Percentiles rank a stretch among this genome's conserved stretches.
phyloP scores from a whole-genome alignment of 37 sponge, comb jelly and placozoan genomes.

The Cliona cf. orientalis region DNA sequence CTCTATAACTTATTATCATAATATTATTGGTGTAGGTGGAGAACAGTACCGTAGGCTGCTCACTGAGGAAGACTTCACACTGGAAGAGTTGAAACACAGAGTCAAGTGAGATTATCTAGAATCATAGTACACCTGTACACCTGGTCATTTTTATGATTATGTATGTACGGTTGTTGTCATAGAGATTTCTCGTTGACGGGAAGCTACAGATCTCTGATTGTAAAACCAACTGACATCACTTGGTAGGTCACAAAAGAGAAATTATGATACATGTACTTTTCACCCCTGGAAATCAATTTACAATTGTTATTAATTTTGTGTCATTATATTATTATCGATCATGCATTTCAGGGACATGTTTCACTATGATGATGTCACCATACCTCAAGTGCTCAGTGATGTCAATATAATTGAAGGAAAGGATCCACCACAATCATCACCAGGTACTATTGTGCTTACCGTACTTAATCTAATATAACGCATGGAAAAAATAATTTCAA shows the following conservation, averaged over 20 bases:
- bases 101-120: no score
- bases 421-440: conserved; percentile 7
- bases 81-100: conserved; percentile 51
- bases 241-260: conserved; percentile 76
- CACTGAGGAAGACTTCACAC: conserved; percentile 54
- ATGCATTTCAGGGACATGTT: conserved; percentile 64
- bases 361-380: conserved; percentile 67
- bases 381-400: conserved; percentile 65
- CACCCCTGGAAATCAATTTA: not conserved
- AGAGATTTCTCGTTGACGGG: conserved; percentile 83
- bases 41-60: conserved; percentile 57
- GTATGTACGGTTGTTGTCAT: not conserved
- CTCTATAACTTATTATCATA: no score
- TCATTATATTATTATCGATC: not conserved
- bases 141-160: not conserved
- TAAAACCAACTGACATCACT: conserved; percentile 63
- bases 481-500: no score
- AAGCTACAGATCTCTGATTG: conserved; percentile 64
- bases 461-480: no score
- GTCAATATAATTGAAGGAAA: conserved; percentile 55
- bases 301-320: not conserved
- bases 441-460: no score
- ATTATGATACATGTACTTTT: not conserved
- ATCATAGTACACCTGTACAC: no score
- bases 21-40: conserved; percentile 57